Base-by-base conservation (phyloP, 2,797 vertebrate species). In the Galago senegalensis region DNA sequence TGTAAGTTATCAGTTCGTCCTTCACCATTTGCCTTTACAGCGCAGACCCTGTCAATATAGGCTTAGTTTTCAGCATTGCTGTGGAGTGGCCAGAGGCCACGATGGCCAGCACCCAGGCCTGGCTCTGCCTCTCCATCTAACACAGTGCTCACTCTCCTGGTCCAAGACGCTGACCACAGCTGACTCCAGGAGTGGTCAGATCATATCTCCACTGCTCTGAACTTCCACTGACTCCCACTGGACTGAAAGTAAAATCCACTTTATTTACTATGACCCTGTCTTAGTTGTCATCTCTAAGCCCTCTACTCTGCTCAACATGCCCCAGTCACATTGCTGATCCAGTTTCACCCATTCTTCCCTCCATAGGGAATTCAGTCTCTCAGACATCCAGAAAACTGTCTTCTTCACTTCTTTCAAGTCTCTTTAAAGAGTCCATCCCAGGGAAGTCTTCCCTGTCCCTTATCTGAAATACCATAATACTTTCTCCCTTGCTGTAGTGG, bases 291-390 rank as follows among this genome's bases (percentile, higher is more conserved):
- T 27, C 20, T 83, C 31, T 25, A 77, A 0, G 5, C 29, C 25
- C 21, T n/a, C 17, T 1, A 25, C 4, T 2, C 46, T 85, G 37
- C 9, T 7, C 3, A 11, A 14, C 20, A 16, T 13, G 6, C 11
- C 25, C 2, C 27, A 14, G 49, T 60, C 31, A 70, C 1, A 12
- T 12, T 5, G 3, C 5, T 31, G 14, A 12, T 77, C n/a, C 3
- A 20, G 1, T 1, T 1, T 1, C 7, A 31, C 4, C 53, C 29
- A 0, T 0, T 84, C 37, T 8, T 76, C 18, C 0, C 2, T 20
- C 16, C 12, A 14, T 27, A 46, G n/a, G 31, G 2, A 67, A 53
- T 2, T 2, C 5, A 7, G 12, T 56, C 14, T 58, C 18, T 11
- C 18, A 8, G 23, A 27, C 11, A 23, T 21, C 13, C 4, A 1